Conservation (phyloP, 2,797 vertebrate genomes). For the Nasua narica region DNA sequence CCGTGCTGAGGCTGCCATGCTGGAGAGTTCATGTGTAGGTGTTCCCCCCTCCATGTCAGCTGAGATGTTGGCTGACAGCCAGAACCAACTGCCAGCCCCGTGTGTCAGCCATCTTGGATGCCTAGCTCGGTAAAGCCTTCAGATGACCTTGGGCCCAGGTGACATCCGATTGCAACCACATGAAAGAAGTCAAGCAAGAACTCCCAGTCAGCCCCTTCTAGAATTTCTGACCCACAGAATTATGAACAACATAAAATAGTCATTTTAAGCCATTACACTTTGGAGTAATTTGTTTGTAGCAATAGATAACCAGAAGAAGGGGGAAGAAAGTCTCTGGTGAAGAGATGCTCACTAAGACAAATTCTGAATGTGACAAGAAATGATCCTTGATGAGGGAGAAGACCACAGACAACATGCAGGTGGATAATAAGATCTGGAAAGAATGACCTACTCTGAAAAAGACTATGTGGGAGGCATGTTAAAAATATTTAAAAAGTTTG, state of each 20-base stretch:
- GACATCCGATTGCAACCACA: background rate
- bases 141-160: background rate
- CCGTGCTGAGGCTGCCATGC: background rate
- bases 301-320: background rate
- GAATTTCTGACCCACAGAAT: slow-evolving; percentile 6
- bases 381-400: background rate
- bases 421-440: background rate
- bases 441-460: background rate
- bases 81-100: background rate
- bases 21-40: background rate
- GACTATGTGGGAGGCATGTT: background rate
- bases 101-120: background rate
- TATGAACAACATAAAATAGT: background rate
- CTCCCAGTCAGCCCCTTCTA: background rate
- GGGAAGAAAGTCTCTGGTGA: background rate
- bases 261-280: background rate
- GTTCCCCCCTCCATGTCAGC: background rate
- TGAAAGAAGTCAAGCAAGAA: background rate
- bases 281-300: background rate
- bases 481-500: slow-evolving; percentile 22
- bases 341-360: background rate
- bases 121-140: background rate
- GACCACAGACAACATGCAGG: background rate
- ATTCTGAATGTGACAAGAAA: slow-evolving; percentile 13
- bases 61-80: background rate